Evolutionary conservation across 2,113 vertebrate genomes (phyloP), one percentile per base, ranked within the genome.

Genomic region (Chaetops frenatus): DNA sequence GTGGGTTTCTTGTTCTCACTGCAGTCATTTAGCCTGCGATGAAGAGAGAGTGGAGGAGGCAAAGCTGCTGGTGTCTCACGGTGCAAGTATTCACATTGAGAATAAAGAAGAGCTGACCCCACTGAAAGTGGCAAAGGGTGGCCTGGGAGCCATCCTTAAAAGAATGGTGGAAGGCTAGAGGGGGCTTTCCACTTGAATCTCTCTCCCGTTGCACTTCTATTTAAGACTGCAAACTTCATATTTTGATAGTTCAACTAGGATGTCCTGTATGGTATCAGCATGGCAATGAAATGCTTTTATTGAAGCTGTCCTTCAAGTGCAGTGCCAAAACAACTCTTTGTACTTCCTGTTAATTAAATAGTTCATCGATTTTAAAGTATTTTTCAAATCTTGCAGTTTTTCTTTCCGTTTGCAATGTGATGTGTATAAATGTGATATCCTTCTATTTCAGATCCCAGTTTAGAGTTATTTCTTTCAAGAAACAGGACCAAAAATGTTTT

Each of bases 51-150:
- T 98, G 62, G 99, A 99, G 93, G 99, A 99, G 85, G 99, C 99
- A 89, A 99, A 99, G 97, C 94, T 99, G 88, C 97, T 99, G 96
- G 99, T 99, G 74, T 98, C 98, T 95, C 98, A 99, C 1, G 99
- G 99, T 80, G 99, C 99, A 94, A 99, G 99, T 95, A 99, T 99
- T 97, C 99, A 99, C 96, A 98, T 99, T 90, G 99, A 99, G 94
- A 99, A 99, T 97, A 99, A 99, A 96, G 99, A 99, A 95, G 98
- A 99, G 94, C 99, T 99, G 97, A 99, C 99, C 3, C 99, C 99
- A 6, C 94, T 99, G 61, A 99, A 99, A 97, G 93, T 99, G 38
- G 98, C 99, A 47, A 99, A 98, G 94, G 98, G 98, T 21, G 97
- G 98, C 33, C 97, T 99, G 92, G 98, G 98, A 42, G 97, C 97